Evolutionary conservation across 1,140 invertebrate genomes (phyloP).

Genomic region (Drosophila tristis): DNA sequence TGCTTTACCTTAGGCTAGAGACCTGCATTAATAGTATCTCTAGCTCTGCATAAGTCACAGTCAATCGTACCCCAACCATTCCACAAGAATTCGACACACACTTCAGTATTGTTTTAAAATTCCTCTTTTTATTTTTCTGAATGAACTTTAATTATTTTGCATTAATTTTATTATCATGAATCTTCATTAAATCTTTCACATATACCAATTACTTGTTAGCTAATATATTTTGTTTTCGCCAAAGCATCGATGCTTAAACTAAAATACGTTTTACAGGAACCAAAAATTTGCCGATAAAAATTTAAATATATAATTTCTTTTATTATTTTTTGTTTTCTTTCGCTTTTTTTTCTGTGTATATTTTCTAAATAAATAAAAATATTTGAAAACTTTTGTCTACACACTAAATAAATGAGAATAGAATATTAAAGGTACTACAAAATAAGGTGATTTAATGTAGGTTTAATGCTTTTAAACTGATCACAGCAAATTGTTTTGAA

Average conservation of each 20-base stretch:
- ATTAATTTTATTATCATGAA: slow-evolving; percentile 27
- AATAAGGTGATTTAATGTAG: slow-evolving; percentile 48
- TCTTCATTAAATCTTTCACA: slow-evolving; percentile 50
- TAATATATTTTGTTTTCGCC: slow-evolving; percentile 34
- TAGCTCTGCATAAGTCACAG: too few species aligned
- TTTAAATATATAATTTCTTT: not conserved
- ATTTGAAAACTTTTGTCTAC: slow-evolving; percentile 38
- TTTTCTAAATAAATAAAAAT: slow-evolving; percentile 58
- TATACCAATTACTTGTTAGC: slow-evolving; percentile 56
- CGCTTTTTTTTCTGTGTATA: slow-evolving; percentile 1
- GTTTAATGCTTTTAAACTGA: slow-evolving; percentile 68
- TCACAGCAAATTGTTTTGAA: slow-evolving; percentile 72
- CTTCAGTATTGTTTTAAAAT: slow-evolving; percentile 48
- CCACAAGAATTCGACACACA: too few species aligned
- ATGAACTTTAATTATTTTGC: slow-evolving; percentile 60
- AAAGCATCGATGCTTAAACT: slow-evolving; percentile 34
- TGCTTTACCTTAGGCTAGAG: not conserved
- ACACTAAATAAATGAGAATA: slow-evolving; percentile 73
- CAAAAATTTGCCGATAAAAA: slow-evolving; percentile 46
- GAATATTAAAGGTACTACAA: slow-evolving; percentile 36
- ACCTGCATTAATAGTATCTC: too few species aligned
- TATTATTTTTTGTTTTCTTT: not conserved
- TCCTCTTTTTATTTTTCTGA: slow-evolving; percentile 63
- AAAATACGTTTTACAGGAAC: slow-evolving; percentile 53
- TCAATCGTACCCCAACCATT: not conserved